These are phyloP conservation scores for Indicator indicator DNA, from an alignment of 2,113 vertebrate genomes.

Conservation along the genomic window DNA sequence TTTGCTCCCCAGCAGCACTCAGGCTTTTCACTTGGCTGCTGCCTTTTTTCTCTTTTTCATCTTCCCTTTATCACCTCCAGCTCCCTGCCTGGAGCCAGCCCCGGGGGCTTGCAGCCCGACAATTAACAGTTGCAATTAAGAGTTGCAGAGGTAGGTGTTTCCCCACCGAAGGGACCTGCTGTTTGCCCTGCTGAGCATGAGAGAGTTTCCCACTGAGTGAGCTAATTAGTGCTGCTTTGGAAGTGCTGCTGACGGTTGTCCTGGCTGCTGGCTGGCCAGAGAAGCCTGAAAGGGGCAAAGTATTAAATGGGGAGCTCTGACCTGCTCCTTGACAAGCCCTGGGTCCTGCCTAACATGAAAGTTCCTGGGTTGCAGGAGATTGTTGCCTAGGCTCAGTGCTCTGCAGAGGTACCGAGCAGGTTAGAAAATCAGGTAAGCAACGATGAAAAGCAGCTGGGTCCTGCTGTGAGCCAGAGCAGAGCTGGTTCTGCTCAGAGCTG, in stretches of 20 bases:
- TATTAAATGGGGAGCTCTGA: background rate
- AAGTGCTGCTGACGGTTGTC: background rate
- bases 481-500: too few relatives aligned
- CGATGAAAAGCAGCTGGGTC: background rate
- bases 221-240: conserved; percentile 30
- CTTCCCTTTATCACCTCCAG: background rate
- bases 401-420: background rate
- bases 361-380: background rate
- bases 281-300: background rate
- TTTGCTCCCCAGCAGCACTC: too few relatives aligned
- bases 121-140: conserved; percentile 55
- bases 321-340: background rate
- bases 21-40: background rate
- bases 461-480: too few relatives aligned
- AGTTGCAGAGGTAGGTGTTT: conserved; percentile 47
- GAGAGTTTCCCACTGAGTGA: conserved; percentile 20
- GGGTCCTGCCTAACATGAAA: background rate
- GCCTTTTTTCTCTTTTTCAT: background rate
- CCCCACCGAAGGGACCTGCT: background rate
- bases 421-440: background rate
- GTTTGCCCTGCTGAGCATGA: conserved; percentile 26
- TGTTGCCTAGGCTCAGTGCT: background rate
- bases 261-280: background rate
- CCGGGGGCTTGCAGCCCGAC: background rate
- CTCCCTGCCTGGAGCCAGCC: background rate